These are phyloP conservation scores for Perizoma flavofasciatum DNA, from an alignment of 2,888 invertebrate species.

Conservation along the genomic window DNA sequence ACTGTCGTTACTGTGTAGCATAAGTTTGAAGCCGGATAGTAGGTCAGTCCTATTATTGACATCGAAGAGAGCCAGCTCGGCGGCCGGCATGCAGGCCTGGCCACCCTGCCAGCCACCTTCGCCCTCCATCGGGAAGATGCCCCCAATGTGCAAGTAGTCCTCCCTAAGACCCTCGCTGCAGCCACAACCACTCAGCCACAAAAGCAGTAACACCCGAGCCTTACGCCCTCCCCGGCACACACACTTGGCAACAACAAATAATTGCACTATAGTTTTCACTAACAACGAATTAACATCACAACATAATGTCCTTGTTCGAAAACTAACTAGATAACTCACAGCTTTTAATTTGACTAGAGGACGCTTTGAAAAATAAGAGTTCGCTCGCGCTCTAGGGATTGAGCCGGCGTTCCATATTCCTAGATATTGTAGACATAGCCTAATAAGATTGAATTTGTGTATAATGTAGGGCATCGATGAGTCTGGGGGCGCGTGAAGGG, in stretches of 20 bases:
- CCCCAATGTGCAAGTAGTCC: constrained; percentile 96
- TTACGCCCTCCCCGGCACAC: constrained; percentile 50
- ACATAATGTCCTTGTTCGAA: constrained; percentile 77
- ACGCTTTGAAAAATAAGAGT: constrained; percentile 79
- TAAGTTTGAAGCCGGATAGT: constrained; percentile 94
- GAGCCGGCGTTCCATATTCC: constrained; percentile 62
- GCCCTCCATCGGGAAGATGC: constrained; percentile 98
- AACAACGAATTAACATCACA: constrained; percentile 72
- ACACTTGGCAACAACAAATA: constrained; percentile 79
- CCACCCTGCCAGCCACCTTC: constrained; percentile 99
- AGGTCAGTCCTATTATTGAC: constrained; percentile 95
- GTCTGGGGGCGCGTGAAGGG: constrained; percentile 54
- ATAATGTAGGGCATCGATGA: constrained; percentile 62
- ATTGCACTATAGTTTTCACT: constrained; percentile 79
- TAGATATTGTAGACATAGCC: constrained; percentile 76
- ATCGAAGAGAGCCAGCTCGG: constrained; percentile 97
- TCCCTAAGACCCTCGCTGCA: constrained; percentile 77
- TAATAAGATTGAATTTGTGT: constrained; percentile 77
- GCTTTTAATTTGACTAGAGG: constrained; percentile 82
- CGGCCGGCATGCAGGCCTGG: constrained; percentile 99
- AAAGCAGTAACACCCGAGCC: constrained; percentile 58
- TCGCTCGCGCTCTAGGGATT: constrained; percentile 63
- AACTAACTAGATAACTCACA: constrained; percentile 59
- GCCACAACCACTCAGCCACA: constrained; percentile 65
- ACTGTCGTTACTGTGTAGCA: constrained; percentile 97